These are phyloP conservation scores for Schizopygopsis pylzovi DNA, from an alignment of 2,797 vertebrate genomes.

Conservation along the genomic window DNA sequence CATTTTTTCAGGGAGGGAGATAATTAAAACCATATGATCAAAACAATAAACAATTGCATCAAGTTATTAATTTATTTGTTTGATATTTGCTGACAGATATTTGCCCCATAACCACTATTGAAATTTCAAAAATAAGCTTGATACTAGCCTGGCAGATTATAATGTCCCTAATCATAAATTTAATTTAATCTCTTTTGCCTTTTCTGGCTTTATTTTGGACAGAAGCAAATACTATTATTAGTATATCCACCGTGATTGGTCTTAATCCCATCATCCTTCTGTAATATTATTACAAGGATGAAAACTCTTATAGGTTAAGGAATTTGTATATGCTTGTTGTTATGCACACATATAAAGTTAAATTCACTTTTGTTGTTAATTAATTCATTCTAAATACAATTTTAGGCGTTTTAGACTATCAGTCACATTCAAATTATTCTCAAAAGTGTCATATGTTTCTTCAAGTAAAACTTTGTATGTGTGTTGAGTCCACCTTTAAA, in stretches of 20 bases:
- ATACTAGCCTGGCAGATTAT: not conserved
- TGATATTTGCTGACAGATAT: not conserved
- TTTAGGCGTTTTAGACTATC: not conserved
- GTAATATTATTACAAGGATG: no score
- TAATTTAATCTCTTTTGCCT: not conserved
- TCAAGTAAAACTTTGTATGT: not conserved
- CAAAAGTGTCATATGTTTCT: not conserved
- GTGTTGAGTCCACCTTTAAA: not conserved
- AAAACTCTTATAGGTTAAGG: not conserved
- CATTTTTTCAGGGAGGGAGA: not conserved
- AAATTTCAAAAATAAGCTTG: not conserved
- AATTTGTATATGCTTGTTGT: not conserved
- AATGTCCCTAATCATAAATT: not conserved
- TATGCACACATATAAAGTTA: not conserved
- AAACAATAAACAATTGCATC: not conserved
- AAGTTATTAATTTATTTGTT: not conserved
- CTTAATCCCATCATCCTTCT: no score
- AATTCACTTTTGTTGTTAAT: not conserved
- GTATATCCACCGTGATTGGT: not conserved
- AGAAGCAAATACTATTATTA: not conserved
- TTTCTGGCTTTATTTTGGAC: not conserved
- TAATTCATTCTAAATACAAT: not conserved
- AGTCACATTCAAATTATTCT: not conserved
- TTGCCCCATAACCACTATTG: not conserved
- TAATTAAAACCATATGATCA: not conserved